These are phyloP conservation scores for Drosophila kohkoa DNA, from an alignment of 1,140 invertebrate species.

Conservation along the genomic window DNA sequence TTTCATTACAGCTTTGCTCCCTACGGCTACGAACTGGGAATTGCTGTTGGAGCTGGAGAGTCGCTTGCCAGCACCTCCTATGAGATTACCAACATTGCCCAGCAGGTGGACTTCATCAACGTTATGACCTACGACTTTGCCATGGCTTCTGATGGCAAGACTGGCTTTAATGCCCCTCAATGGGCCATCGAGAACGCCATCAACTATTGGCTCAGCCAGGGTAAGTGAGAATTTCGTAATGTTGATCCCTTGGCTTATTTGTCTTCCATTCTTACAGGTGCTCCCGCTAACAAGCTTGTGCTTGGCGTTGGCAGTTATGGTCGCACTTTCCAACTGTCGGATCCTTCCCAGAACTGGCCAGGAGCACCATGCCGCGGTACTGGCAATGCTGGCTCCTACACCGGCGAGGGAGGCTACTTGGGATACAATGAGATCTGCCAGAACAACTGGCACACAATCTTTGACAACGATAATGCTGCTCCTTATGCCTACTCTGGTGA, in stretches of 20 bases:
- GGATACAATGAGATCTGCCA: conserved; percentile 91
- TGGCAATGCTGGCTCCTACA: conserved; percentile 89
- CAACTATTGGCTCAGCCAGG: conserved; percentile 81
- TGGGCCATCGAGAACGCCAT: conserved; percentile 81
- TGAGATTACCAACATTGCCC: conserved; percentile 85
- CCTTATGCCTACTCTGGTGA: conserved; percentile 81
- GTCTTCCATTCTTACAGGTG: conserved; percentile 43
- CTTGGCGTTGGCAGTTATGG: conserved; percentile 90
- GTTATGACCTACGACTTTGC: conserved; percentile 91
- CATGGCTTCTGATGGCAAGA: conserved; percentile 83
- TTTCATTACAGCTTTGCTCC: conserved; percentile 81
- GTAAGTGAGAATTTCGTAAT: conserved; percentile 18
- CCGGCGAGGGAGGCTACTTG: conserved; percentile 88
- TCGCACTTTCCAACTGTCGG: conserved; percentile 87
- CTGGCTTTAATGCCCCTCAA: conserved; percentile 87
- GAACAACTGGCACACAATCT: conserved; percentile 68
- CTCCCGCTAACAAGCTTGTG: conserved; percentile 86
- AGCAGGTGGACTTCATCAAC: conserved; percentile 87
- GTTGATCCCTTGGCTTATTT: no score
- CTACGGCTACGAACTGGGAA: conserved; percentile 86
- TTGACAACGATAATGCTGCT: conserved; percentile 53
- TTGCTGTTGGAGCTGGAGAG: conserved; percentile 87
- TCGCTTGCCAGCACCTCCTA: conserved; percentile 86
- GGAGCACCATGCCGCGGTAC: conserved; percentile 86
- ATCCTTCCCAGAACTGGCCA: conserved; percentile 85